Evolutionary conservation across 2,888 invertebrate species (phyloP).

Genomic region (Pyrochroa serraticornis): DNA sequence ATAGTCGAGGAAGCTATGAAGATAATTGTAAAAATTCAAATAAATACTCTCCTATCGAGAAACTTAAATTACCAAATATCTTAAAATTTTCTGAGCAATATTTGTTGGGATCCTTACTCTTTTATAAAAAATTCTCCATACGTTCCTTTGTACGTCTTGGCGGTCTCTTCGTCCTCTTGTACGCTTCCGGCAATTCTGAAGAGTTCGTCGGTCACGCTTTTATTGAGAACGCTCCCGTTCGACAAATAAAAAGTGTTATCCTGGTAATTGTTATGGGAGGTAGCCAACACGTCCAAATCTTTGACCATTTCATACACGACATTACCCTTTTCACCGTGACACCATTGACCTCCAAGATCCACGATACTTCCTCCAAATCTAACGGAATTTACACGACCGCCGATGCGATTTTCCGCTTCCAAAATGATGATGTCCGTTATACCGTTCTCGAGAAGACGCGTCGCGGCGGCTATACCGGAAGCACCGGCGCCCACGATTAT

Average conservation of each 20-base stretch:
- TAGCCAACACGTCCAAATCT: conserved; percentile 44
- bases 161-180: conserved; percentile 39
- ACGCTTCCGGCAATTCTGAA: conserved; percentile 40
- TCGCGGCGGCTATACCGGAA: conserved; percentile 61
- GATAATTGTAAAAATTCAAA: not conserved
- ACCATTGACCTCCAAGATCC: conserved; percentile 56
- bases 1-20: not conserved
- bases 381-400: conserved; percentile 50
- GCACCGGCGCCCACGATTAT: conserved; percentile 66
- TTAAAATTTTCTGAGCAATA: no score
- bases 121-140: conserved; percentile 50
- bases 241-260: conserved; percentile 48
- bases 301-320: conserved; percentile 52
- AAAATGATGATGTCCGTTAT: conserved; percentile 59
- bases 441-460: conserved; percentile 58
- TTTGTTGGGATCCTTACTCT: conserved; percentile 38
- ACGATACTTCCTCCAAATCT: conserved; percentile 42
- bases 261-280: conserved; percentile 55
- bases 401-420: conserved; percentile 55
- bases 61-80: not conserved
- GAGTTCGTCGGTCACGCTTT: conserved; percentile 44
- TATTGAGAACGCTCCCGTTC: conserved; percentile 43
- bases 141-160: conserved; percentile 37
- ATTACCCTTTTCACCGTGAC: conserved; percentile 55
- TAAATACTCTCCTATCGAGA: not conserved